Percentiles rank a stretch among this genome's conserved stretches.
These are phyloP conservation scores for Sparidentex hasta DNA, from an alignment of 2,797 vertebrate genomes.

Conservation along the genomic window DNA sequence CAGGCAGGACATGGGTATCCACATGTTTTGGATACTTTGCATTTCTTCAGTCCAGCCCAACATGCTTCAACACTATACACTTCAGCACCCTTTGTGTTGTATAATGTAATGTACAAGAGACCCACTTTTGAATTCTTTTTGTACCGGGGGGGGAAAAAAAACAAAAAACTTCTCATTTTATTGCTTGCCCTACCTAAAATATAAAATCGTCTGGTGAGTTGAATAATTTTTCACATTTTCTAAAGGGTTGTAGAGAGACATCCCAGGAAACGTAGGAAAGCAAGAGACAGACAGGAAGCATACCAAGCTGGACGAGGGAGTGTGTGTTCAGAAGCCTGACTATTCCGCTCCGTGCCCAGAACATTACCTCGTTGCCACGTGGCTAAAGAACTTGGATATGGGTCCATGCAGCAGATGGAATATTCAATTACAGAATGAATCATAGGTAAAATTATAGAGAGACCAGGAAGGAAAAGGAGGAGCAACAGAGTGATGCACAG, in stretches of 20 bases:
- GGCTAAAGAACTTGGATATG: conserved; percentile 30
- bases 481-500: conserved; percentile 48
- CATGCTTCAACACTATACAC: neutral
- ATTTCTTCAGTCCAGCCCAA: neutral
- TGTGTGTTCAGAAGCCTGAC: neutral
- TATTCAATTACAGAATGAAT: conserved; percentile 70
- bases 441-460: conserved; percentile 64
- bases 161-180: neutral
- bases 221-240: conserved; percentile 35
- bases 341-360: conserved; percentile 18
- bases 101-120: conserved; percentile 3
- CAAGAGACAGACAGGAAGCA: neutral
- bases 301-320: neutral
- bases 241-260: neutral
- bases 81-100: neutral
- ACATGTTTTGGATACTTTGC: neutral
- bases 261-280: conserved; percentile 27
- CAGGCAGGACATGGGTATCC: neutral
- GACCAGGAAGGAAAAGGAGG: conserved; percentile 24
- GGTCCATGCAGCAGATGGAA: conserved; percentile 47
- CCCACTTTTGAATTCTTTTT: conserved; percentile 4
- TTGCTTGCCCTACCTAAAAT: conserved; percentile 2
- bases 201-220: conserved; percentile 9
- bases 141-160: neutral
- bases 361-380: conserved; percentile 39